Evolutionary conservation across 2,113 vertebrate species (phyloP), one percentile per base, ranked within the genome.

Genomic region (Anser cygnoides): DNA sequence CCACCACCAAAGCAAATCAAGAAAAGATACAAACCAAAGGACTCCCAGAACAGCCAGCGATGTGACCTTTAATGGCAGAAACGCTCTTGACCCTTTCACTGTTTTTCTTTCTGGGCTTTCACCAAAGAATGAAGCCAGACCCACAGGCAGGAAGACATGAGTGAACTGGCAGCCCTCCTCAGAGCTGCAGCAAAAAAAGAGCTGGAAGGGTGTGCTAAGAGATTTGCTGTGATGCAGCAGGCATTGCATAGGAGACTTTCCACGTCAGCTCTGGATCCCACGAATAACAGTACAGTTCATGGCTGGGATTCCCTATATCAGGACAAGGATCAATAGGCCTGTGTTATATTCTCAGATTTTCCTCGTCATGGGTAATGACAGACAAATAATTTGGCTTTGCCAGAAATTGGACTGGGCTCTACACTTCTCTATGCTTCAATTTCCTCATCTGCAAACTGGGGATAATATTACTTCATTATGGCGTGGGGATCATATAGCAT

Each of bases 361-460:
- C 74, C 39, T 49, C 63, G 25, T 71, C 74, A 10, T n/a, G 44
- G 50, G 43, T 66, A 91, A 79, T 13, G 58, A 65, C 62, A 79
- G 73, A 39, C 62, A 70, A 94, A 84, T 58, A 58, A 71, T 65
- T 84, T 65, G 61, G 62, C 68, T 75, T 65, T 44, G 7, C 25
- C 57, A 70, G 89, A 35, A 59, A 33, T 41, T 61, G 68, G 22
- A 59, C 43, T 54, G 39, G 43, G 15, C 37, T 75, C 43, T 59
- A 7, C 33, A 22, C 67, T 80, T 88, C 89, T 39, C 62, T 29
- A 1, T 35, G 44, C 62, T 89, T 84, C 44, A 29, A 49, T 59
- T 84, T 84, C 89, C 74, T 91, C 84, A 52, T 91, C 62, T 84
- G 63, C 79, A 76, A 76, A 55, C 68, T 7, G 50, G 52, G 63